Conservation (phyloP, 2,797 vertebrate genomes). For the Enteromius anoplus region DNA sequence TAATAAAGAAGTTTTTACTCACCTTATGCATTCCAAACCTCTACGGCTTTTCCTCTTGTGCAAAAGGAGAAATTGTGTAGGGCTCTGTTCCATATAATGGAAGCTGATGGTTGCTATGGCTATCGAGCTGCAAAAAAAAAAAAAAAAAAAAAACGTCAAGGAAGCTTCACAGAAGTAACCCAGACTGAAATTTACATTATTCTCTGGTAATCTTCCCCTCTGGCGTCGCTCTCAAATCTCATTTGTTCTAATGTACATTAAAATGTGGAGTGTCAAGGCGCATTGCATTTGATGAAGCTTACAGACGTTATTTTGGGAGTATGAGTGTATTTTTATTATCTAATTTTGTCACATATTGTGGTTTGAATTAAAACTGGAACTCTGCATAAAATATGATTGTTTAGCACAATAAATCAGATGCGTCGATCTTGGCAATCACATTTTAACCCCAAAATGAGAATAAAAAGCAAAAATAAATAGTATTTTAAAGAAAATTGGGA, state of each 20-base stretch:
- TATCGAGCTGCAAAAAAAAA: neutral
- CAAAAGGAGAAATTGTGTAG: neutral
- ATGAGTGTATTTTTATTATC: neutral
- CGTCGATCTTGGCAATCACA: neutral
- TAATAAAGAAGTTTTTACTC: neutral
- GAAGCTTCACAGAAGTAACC: neutral
- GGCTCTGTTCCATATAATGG: neutral
- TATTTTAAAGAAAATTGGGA: neutral
- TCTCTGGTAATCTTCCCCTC: neutral
- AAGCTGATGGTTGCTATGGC: neutral
- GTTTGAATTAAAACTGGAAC: neutral
- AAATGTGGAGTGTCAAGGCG: neutral
- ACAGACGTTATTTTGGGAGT: neutral
- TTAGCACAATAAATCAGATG: neutral
- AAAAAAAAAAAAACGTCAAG: no score
- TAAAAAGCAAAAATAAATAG: neutral
- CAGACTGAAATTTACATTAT: neutral
- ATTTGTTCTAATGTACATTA: neutral
- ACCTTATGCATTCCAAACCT: neutral
- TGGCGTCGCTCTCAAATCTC: neutral
- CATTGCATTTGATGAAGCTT: neutral
- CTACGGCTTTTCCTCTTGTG: neutral
- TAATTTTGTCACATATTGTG: no score
- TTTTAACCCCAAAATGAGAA: neutral
- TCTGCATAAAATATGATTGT: neutral